These are phyloP conservation scores for Andrena hattorfiana DNA, from an alignment of 2,888 invertebrate species.

Conservation along the genomic window DNA sequence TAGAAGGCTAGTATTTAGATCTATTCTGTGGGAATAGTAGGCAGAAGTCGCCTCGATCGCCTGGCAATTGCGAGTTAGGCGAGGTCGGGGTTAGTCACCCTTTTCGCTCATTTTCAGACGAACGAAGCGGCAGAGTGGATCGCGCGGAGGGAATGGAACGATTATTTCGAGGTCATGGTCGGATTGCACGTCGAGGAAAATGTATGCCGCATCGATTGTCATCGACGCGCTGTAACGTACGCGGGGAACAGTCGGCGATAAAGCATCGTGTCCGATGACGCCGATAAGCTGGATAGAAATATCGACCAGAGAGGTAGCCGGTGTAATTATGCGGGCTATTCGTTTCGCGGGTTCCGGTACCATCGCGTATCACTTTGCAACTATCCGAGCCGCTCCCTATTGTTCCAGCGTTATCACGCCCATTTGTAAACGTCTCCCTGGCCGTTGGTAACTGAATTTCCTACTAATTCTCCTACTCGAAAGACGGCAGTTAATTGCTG, in stretches of 20 bases:
- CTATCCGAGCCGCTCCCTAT: constrained; percentile 32
- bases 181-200: constrained; percentile 39
- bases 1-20: too few relatives aligned
- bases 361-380: constrained; percentile 67
- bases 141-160: constrained; percentile 42
- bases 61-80: background rate
- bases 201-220: constrained; percentile 56
- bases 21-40: too few relatives aligned
- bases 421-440: constrained; percentile 36
- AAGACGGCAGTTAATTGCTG: constrained; percentile 34
- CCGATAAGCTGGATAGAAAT: constrained; percentile 63
- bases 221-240: constrained; percentile 30
- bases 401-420: constrained; percentile 23
- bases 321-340: constrained; percentile 67
- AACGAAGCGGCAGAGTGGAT: background rate
- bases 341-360: constrained; percentile 62
- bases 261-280: constrained; percentile 60
- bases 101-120: constrained; percentile 11
- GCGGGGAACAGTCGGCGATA: constrained; percentile 28
- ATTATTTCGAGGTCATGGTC: constrained; percentile 64
- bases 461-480: constrained; percentile 3
- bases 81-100: constrained; percentile 34
- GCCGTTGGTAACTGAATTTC: constrained; percentile 25
- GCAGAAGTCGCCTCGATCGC: background rate
- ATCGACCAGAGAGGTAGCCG: constrained; percentile 61